A percentile compares a stretch with the other conserved stretches of the same genome.
Evolutionary conservation across 37 sponge, comb jelly and placozoan genomes (phyloP).

Genomic region (Diacarnus erythraeanus): DNA sequence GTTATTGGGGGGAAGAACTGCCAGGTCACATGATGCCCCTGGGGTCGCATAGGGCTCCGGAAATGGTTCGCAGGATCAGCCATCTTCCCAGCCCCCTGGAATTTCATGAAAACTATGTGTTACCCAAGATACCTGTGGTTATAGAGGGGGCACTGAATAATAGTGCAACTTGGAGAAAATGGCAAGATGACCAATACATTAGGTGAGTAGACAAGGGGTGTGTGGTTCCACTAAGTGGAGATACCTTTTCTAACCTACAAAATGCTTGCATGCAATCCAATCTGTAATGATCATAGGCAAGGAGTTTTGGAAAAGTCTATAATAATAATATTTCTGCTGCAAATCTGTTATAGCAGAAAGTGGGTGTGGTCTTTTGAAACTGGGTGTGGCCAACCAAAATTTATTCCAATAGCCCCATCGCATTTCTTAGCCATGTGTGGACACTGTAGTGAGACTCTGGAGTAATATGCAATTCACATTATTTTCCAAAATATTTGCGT

Average conservation of each 20-base stretch:
- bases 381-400: too few species aligned
- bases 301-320: too few species aligned
- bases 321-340: too few species aligned
- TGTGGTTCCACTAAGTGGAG: neutral
- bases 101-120: conserved; percentile 57
- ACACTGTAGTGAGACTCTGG: too few species aligned
- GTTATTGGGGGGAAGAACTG: neutral
- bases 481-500: too few species aligned
- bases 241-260: neutral
- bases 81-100: conserved; percentile 27
- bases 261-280: neutral
- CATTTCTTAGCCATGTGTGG: too few species aligned
- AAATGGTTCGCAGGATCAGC: conserved; percentile 25
- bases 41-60: conserved; percentile 74
- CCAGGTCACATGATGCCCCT: conserved; percentile 81
- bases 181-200: conserved; percentile 71
- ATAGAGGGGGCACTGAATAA: conserved; percentile 38
- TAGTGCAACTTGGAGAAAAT: conserved; percentile 16
- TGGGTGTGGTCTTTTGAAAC: too few species aligned
- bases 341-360: too few species aligned
- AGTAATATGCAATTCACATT: too few species aligned
- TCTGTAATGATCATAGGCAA: neutral
- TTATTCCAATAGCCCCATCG: too few species aligned
- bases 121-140: conserved; percentile 38
- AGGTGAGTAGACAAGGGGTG: conserved; percentile 17